A percentile compares a stretch with the other conserved stretches of the same genome.
Evolutionary conservation across 2,113 vertebrate genomes (phyloP).

Genomic region (Eurypyga helias): DNA sequence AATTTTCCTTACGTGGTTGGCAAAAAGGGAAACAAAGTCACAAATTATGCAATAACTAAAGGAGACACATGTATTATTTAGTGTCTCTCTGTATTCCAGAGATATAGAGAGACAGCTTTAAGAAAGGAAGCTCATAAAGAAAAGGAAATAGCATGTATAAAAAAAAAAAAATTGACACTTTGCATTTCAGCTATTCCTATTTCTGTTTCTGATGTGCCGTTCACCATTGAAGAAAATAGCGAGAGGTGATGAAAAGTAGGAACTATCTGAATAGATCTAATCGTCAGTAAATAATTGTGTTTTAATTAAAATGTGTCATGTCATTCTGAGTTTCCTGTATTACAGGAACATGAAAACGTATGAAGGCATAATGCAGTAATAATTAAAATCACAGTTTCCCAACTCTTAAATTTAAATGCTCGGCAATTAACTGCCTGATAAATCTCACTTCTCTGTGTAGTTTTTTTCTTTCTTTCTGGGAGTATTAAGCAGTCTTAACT

Average conservation of each 20-base stretch:
- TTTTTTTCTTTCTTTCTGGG: background rate
- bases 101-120: background rate
- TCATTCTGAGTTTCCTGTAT: background rate
- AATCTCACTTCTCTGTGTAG: background rate
- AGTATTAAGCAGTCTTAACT: background rate
- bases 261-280: background rate
- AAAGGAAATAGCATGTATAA: background rate
- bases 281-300: background rate
- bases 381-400: conserved; percentile 23
- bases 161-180: background rate
- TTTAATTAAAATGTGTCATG: conserved; percentile 27
- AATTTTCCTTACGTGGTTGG: background rate
- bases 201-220: background rate
- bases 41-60: background rate
- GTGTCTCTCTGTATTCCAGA: background rate
- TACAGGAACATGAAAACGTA: background rate
- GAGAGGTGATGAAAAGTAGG: background rate
- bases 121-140: background rate
- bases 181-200: background rate
- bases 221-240: background rate
- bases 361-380: background rate
- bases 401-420: conserved; percentile 19
- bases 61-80: background rate
- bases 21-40: background rate
- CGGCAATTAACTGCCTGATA: conserved; percentile 5